Evolutionary conservation across 2,888 invertebrate genomes (phyloP).

Genomic region (Acrocera orbiculus): DNA sequence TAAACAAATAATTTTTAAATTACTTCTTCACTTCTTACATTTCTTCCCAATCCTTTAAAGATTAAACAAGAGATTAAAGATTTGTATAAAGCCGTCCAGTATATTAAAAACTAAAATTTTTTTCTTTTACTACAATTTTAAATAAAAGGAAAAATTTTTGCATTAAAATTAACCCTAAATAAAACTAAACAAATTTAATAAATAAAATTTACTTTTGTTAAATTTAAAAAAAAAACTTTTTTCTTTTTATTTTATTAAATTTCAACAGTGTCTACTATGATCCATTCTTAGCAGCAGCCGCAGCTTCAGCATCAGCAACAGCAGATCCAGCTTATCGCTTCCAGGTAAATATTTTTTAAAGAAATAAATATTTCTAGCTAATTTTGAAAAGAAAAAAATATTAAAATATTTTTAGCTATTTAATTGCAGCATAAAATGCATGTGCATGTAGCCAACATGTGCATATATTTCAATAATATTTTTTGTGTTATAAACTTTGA

Average conservation of each 20-base stretch:
- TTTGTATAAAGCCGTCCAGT: no score
- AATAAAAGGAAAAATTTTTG: no score
- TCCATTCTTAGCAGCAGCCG: conserved; percentile 82
- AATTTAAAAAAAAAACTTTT: background rate
- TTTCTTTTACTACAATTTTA: background rate
- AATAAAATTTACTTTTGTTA: background rate
- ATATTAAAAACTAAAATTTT: background rate
- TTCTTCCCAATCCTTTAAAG: background rate
- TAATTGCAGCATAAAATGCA: no score
- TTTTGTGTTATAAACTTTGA: no score
- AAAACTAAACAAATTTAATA: background rate
- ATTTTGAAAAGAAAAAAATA: no score
- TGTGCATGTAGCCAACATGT: no score
- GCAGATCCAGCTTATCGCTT: conserved; percentile 80
- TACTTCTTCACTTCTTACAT: background rate
- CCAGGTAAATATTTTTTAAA: conserved; percentile 50
- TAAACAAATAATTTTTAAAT: background rate
- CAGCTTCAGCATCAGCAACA: conserved; percentile 42
- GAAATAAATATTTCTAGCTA: no score
- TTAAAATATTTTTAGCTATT: no score
- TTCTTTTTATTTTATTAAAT: background rate
- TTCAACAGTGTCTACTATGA: conserved; percentile 74
- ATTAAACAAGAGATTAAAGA: background rate
- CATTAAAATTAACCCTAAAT: background rate
- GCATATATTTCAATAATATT: no score